Base-by-base conservation (phyloP, 2,797 vertebrate species). In the Hapalemur alaotrensis region DNA sequence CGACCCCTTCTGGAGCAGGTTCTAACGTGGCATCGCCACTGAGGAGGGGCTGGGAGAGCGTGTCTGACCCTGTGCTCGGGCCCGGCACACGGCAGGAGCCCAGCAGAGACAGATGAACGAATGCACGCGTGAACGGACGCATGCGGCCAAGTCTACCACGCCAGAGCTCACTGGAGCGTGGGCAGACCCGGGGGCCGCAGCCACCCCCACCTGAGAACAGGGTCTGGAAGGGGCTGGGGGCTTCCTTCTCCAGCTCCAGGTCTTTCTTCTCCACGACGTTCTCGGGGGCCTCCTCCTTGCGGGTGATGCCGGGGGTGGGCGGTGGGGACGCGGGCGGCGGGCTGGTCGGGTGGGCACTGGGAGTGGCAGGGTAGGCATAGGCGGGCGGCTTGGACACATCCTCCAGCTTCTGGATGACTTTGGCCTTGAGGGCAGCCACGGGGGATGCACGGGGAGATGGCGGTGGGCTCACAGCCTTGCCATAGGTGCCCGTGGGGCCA, bases 241-340 rank as follows among this genome's bases (percentile, higher is more conserved):
- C 85, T 18, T 98, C 98, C 97, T 99, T 99, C 97, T 98, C 99
- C 97, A 99, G 82, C 50, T 99, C 98, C 96, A 99, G 97, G 69
- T 98, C 98, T 96, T 99, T 99, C 98, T 99, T 99, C 97, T 99
- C 99, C 0, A 98, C 95, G 48, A 98, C 97, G 0, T 99, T 99
- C 93, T 99, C 99, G 0, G 98, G 98, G 0, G 96, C 98, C 98
- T 99, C 99, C 97, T 99, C 99, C 97, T 99, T 99, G 52, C 99
- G 99, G 82, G 98, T 97, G 59, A 99, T 98, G 86, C 98, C 97
- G 5, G 99, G 98, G 73, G 98, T 96, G 32, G 99, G 98, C 0
- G 99, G 98, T 0, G 99, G 98, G 76, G 98, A 98, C 96, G 98
- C 98, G 0, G 99, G 99, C 2, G 99, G 99, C 0, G 99, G 99